A percentile compares a stretch with the other conserved stretches of the same genome.
Conservation (phyloP, 2,888 invertebrate species). For the Lasioglossum villosulum region DNA sequence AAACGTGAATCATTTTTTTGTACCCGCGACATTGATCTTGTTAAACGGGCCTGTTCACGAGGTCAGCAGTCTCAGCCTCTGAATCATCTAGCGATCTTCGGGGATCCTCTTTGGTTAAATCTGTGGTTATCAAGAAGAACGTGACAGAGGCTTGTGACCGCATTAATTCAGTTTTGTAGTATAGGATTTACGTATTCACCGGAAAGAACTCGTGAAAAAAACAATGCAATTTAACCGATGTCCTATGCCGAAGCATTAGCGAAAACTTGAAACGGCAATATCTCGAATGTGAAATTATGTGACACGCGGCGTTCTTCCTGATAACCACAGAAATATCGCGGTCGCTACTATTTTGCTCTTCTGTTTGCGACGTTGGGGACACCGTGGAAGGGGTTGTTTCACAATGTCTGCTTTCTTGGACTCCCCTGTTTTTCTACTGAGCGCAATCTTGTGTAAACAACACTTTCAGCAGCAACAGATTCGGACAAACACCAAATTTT, state of each 20-base stretch:
- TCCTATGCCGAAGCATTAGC: no score
- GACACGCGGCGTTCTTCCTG: no score
- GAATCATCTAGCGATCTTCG: background rate
- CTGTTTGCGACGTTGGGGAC: no score
- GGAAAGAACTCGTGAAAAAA: no score
- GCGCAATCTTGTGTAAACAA: no score
- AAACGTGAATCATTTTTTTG: background rate
- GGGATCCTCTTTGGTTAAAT: background rate
- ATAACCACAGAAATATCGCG: background rate
- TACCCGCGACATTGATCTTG: background rate
- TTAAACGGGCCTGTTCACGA: background rate
- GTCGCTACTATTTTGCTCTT: background rate
- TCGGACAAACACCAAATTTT: background rate
- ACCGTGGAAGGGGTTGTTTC: background rate
- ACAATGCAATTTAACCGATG: no score
- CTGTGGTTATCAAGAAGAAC: no score
- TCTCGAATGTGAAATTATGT: no score
- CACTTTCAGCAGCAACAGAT: background rate
- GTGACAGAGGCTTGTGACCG: no score
- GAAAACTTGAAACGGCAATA: no score
- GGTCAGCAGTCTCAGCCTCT: background rate
- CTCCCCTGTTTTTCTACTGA: background rate
- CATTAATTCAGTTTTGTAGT: no score
- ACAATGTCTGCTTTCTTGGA: background rate
- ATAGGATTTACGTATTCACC: no score